phyloP scores from a whole-genome alignment of 2,113 vertebrate species.

The Hassar affinis region DNA sequence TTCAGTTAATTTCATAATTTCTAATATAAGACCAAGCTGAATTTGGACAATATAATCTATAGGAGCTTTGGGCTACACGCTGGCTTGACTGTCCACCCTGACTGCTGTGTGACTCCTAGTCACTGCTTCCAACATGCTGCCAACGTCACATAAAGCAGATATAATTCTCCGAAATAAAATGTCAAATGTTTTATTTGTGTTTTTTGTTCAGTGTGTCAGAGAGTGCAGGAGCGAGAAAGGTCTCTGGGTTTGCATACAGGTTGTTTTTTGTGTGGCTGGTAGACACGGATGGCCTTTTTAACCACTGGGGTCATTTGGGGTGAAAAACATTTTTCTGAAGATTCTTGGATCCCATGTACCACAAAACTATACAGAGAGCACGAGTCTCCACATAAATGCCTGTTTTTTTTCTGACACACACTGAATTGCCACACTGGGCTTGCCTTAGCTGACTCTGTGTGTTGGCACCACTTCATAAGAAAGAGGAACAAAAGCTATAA shows the following conservation, averaged over 20 bases:
- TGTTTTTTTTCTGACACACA: neutral
- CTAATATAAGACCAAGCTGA: neutral
- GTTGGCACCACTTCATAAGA: slow-evolving; percentile 23
- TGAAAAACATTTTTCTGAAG: slow-evolving; percentile 51
- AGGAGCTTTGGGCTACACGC: neutral
- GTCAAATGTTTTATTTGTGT: slow-evolving; percentile 43
- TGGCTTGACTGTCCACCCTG: slow-evolving; percentile 4
- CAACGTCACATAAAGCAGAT: slow-evolving; percentile 47
- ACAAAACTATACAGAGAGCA: slow-evolving; percentile 27
- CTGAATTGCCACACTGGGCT: slow-evolving; percentile 7
- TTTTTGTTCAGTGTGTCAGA: neutral
- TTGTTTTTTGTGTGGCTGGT: slow-evolving; percentile 53
- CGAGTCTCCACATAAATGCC: slow-evolving; percentile 4
- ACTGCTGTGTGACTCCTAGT: neutral
- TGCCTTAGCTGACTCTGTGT: slow-evolving; percentile 17
- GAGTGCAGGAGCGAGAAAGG: neutral
- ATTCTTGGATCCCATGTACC: slow-evolving; percentile 7
- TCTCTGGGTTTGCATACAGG: slow-evolving; percentile 57
- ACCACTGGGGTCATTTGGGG: slow-evolving; percentile 59
- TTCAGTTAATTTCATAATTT: neutral
- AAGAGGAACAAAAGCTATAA: slow-evolving; percentile 32
- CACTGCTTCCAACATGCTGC: slow-evolving; percentile 35
- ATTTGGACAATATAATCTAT: neutral
- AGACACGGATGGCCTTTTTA: slow-evolving; percentile 51
- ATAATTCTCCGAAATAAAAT: slow-evolving; percentile 60